Evolutionary conservation across 2,888 invertebrate species (phyloP), one percentile per base, ranked within the genome.

Genomic region (Microplitis deprimator): DNA sequence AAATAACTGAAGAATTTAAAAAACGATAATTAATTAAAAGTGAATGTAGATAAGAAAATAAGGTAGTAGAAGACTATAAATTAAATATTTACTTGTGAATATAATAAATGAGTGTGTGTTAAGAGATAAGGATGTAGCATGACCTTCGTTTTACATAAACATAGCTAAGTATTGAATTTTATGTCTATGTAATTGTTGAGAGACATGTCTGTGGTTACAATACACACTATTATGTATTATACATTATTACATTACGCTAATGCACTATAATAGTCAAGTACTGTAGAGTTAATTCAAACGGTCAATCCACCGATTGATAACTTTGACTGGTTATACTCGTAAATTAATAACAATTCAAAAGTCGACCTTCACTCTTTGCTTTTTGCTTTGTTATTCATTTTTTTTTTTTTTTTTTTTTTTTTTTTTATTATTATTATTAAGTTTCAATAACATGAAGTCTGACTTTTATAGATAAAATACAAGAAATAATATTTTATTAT

Each of bases 341-440:
- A 62, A 70, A 69, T 75, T 68, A 60, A 76, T 29, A 60, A 75
- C 73, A 80, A 84, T 82, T 85, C 84, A 81, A 85, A 82, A 84
- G 82, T 79, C 85, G 85, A 85, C 85, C 87, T 87, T 87, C 85
- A 85, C 84, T 85, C 83, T 84, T 78, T 78, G 79, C 78, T 61
- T 61, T 60, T 38, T 61, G 79, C 74, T 62, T 68, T 68, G 68
- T 16, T 61, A 40, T 10, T 50, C 13, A 74, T 64, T 68, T 40
- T 40, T 69, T 17, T 64, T 62, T 77, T 20, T 20, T 20, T 20
- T 20, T 20, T 20, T 20, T 20, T 20, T 20, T 20, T 20, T 20
- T 20, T 20, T 20, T 20, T 20, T n/a, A n/a, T 5, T 16, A 38
- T 40, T 40, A 62, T 76, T 6, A 38, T 70, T 29, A n/a, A 7